phyloP scores from a whole-genome alignment of 2,797 vertebrate genomes.

The Kryptopterus vitreolus region DNA sequence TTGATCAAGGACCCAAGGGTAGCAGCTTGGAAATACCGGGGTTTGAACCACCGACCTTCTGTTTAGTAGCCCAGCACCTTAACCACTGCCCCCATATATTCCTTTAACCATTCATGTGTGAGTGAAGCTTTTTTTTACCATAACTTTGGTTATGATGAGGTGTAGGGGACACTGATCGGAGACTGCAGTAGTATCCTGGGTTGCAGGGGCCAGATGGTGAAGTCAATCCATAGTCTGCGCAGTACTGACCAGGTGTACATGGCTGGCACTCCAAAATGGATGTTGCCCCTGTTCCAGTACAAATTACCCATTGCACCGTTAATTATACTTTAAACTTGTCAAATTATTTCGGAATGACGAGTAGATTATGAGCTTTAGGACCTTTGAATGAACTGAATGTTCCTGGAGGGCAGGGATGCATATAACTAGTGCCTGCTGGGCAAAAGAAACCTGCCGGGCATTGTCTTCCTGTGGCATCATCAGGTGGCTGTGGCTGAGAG shows the following conservation, averaged over 20 bases:
- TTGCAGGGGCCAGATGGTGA: constrained; percentile 76
- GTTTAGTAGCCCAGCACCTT: no score
- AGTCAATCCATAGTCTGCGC: constrained; percentile 72
- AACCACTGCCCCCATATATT: no score
- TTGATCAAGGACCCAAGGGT: no score
- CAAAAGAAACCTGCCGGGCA: constrained; percentile 78
- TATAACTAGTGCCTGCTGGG: constrained; percentile 68
- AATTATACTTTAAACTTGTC: background rate
- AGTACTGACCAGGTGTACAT: constrained; percentile 80
- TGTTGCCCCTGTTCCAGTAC: constrained; percentile 64
- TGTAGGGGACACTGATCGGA: constrained; percentile 69
- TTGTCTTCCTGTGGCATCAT: constrained; percentile 64
- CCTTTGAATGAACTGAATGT: constrained; percentile 72
- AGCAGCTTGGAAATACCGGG: no score
- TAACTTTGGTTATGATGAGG: constrained; percentile 61
- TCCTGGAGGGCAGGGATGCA: constrained; percentile 74
- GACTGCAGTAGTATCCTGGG: constrained; percentile 77
- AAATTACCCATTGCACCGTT: background rate
- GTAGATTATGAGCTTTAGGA: constrained; percentile 39
- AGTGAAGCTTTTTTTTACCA: constrained; percentile 50
- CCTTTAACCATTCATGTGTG: background rate
- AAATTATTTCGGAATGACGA: background rate
- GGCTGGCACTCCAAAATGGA: constrained; percentile 74
- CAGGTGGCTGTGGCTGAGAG: constrained; percentile 67
- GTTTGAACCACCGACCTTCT: no score